Evolutionary conservation across 2,888 invertebrate genomes (phyloP).

Genomic region (Apoderus coryli): DNA sequence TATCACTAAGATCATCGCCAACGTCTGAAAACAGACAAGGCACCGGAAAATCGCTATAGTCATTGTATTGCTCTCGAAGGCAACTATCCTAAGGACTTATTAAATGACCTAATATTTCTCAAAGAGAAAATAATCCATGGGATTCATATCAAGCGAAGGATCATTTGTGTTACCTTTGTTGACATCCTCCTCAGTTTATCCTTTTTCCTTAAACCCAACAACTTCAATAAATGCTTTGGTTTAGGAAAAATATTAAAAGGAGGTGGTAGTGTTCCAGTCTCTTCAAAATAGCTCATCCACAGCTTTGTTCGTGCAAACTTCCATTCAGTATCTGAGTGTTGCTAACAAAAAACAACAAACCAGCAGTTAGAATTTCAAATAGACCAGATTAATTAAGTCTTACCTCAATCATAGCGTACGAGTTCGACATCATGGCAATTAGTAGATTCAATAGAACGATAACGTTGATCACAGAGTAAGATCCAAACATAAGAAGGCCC

Average conservation of each 20-base stretch:
- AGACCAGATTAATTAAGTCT: conserved; percentile 30
- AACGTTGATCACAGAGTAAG: conserved; percentile 93
- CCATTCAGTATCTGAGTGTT: conserved; percentile 92
- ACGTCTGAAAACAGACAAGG: too few relatives aligned
- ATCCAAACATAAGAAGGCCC: conserved; percentile 95
- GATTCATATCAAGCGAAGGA: too few relatives aligned
- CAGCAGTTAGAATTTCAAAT: too few relatives aligned
- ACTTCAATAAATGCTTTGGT: conserved; percentile 60
- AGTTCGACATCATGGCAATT: conserved; percentile 99
- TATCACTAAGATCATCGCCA: too few relatives aligned
- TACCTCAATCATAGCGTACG: conserved; percentile 94
- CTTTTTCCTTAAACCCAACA: conserved; percentile 47
- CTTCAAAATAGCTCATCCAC: conserved; percentile 95
- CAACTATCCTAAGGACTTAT: too few relatives aligned
- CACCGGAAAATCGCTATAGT: too few relatives aligned
- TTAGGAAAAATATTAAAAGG: conserved; percentile 90
- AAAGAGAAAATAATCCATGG: too few relatives aligned
- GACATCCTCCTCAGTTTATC: conserved; percentile 43
- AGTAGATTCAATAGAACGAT: conserved; percentile 95
- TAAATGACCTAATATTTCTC: too few relatives aligned
- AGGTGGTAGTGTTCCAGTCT: conserved; percentile 77
- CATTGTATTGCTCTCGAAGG: too few relatives aligned
- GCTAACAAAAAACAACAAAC: conserved; percentile 48
- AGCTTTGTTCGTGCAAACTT: conserved; percentile 88
- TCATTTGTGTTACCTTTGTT: conserved; percentile 34